Percentiles rank a stretch among this genome's conserved stretches.
These are phyloP conservation scores for Megaleporinus macrocephalus DNA, from an alignment of 2,113 vertebrate genomes.

Conservation along the genomic window DNA sequence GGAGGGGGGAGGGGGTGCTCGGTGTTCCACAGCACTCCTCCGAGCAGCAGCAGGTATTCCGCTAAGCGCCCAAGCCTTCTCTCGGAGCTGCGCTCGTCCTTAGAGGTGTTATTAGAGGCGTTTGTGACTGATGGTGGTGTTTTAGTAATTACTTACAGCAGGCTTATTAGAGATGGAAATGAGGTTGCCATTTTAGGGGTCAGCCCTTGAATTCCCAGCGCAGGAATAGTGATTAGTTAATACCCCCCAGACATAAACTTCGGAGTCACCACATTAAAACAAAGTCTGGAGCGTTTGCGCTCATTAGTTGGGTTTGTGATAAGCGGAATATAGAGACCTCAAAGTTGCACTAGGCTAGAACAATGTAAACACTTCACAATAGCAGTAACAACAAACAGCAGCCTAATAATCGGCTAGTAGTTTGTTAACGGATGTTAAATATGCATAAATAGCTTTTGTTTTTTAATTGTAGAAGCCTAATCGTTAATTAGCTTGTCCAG, in stretches of 20 bases:
- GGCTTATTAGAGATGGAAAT: slow-evolving; percentile 46
- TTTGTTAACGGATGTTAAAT: too few relatives aligned
- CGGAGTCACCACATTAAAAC: background rate
- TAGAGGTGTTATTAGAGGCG: slow-evolving; percentile 35
- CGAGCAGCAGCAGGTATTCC: background rate
- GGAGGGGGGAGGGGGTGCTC: too few relatives aligned
- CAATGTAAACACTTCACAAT: too few relatives aligned
- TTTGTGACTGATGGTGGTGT: slow-evolving; percentile 29
- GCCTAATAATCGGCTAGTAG: too few relatives aligned
- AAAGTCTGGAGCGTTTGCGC: background rate
- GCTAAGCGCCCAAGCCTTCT: slow-evolving; percentile 8
- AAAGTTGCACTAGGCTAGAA: background rate
- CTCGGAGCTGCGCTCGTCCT: slow-evolving; percentile 5
- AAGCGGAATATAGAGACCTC: too few relatives aligned
- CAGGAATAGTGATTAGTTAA: slow-evolving; percentile 30
- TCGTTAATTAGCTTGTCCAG: too few relatives aligned
- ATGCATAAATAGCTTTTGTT: too few relatives aligned
- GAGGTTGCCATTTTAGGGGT: slow-evolving; percentile 28
- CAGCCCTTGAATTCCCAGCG: slow-evolving; percentile 21
- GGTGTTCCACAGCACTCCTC: background rate
- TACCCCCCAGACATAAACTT: slow-evolving; percentile 19
- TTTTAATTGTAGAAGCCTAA: too few relatives aligned
- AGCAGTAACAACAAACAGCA: too few relatives aligned
- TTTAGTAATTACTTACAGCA: slow-evolving; percentile 32
- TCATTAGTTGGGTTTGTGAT: slow-evolving; percentile 5